Base-by-base conservation (phyloP, 2,797 vertebrate species). In the Sebastes iracundus region DNA sequence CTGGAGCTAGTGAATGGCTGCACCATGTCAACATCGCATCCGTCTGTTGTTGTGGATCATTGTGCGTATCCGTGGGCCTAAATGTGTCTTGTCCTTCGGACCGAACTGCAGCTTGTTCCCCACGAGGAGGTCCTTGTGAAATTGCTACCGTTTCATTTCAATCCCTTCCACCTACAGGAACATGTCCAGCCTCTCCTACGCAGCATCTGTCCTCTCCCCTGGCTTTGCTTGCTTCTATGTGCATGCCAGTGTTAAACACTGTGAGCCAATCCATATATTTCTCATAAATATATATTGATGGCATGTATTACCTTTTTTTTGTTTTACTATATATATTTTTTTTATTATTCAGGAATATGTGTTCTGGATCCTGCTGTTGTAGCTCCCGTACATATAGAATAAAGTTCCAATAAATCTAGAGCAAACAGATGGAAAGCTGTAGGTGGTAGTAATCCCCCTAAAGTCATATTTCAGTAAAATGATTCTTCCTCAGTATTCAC, bases 361-460 rank as follows among this genome's bases (percentile, higher is more conserved):
- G 92, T 95, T 95, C 94, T 95, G 94, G 95, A 94, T 94, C 92
- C 92, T 95, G 86, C 92, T 90, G 88, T 93, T 92, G 84, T 66
- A 56, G 38, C 22, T 25, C 35, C 11, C 46, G 6, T 64, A 59
- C 32, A 79, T 73, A 58, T 13, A 10, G 7, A 72, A 75, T 27
- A 5, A 79, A 77, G 23, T 75, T 65, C 53, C 4, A 7, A 30
- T 70, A 60, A 35, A 38, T 56, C 2, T 22, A 61, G 1, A 63
- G 10, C 10, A 35, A 81, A 27, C n/a, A 66, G 16, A 18, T 55
- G 16, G 3, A 74, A 75, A 80, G 22, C 52, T 74, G 61, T 82
- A 69, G 72, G 49, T 58, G 32, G 22, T 80, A 60, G 22, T 23
- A 10, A 23, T 42, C 28, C 30, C 28, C 52, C 32, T 53, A 5